phyloP scores from a whole-genome alignment of 2,797 vertebrate genomes.

The Lycodopsis pacificus region DNA sequence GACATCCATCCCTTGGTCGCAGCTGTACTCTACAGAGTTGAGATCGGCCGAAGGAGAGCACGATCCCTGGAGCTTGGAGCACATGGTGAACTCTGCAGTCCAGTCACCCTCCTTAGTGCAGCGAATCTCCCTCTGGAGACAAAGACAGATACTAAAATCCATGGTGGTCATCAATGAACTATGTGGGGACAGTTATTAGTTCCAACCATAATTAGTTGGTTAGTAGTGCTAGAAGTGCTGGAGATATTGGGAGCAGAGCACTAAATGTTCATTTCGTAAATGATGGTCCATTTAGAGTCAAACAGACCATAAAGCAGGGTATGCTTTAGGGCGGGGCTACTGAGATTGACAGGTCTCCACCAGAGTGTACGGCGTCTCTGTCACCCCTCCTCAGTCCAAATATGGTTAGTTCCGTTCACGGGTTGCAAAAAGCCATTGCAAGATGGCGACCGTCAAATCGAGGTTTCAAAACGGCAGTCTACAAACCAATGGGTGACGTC shows the following conservation, averaged over 20 bases:
- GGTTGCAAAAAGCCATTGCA: too few species aligned
- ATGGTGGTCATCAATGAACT: neutral
- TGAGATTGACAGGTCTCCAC: too few species aligned
- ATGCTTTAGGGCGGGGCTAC: too few species aligned
- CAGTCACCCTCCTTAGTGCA: conserved; percentile 93
- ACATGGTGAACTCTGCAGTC: conserved; percentile 91
- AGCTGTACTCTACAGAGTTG: conserved; percentile 92
- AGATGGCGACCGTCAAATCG: too few species aligned
- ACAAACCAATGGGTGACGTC: too few species aligned
- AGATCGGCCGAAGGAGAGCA: conserved; percentile 84
- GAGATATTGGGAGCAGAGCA: neutral
- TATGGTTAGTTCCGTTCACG: too few species aligned
- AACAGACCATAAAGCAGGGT: too few species aligned
- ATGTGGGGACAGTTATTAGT: neutral
- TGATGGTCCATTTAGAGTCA: too few species aligned
- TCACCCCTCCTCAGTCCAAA: too few species aligned
- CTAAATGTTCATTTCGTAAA: too few species aligned
- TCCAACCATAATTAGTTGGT: neutral
- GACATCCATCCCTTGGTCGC: conserved; percentile 87
- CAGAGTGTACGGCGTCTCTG: too few species aligned
- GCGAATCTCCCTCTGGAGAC: conserved; percentile 85
- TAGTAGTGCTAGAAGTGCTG: neutral
- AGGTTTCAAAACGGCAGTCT: too few species aligned
- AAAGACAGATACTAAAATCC: neutral
- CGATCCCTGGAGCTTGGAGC: conserved; percentile 86